Conservation (phyloP, 2,797 vertebrate species). For the Manis pentadactyla region DNA sequence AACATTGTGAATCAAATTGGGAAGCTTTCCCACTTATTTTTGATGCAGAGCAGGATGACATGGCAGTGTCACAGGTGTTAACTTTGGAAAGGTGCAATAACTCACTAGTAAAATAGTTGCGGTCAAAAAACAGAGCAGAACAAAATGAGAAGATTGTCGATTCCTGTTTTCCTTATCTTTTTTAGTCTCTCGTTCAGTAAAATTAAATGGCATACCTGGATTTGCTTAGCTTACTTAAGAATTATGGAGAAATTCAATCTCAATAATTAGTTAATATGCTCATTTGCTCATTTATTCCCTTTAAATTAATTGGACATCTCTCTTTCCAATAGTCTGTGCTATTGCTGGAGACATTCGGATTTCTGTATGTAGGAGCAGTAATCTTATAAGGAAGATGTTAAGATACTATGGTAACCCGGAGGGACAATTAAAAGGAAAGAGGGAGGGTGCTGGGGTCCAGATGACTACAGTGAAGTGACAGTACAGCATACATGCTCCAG, state of each 20-base stretch:
- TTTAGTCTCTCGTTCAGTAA: neutral
- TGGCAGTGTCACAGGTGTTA: neutral
- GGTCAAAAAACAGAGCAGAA: neutral
- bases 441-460: neutral
- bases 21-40: neutral
- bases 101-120: neutral
- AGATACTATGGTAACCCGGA: neutral
- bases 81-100: neutral
- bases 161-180: neutral
- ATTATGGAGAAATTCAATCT: neutral
- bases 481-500: neutral
- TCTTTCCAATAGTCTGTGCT: neutral
- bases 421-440: neutral
- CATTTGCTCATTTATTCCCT: neutral
- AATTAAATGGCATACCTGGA: neutral
- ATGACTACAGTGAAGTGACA: neutral
- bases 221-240: slow-evolving; percentile 51
- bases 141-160: neutral
- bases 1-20: neutral
- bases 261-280: neutral
- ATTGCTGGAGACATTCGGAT: neutral
- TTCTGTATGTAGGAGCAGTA: neutral
- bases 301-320: neutral
- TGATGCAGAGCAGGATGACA: neutral
- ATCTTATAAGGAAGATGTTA: neutral